Evolutionary conservation across 1,140 invertebrate species (phyloP), one percentile per base, ranked within the genome.

Genomic region (Dendroctonus valens): DNA sequence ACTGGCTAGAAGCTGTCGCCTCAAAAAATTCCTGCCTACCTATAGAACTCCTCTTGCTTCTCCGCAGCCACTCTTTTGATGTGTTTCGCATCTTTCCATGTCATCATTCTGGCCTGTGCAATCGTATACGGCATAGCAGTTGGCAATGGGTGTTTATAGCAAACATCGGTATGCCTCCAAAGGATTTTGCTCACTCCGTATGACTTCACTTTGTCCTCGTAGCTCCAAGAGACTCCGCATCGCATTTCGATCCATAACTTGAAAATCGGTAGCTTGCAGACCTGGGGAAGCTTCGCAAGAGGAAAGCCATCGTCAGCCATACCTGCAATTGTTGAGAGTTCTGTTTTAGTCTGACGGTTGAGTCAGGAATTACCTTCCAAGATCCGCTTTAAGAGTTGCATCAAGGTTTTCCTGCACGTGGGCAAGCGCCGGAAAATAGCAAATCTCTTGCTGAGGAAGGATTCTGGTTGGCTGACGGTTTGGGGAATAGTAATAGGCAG

Each of bases 251-350:
- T 69, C 76, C 76, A 78, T 8, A 75, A 44, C 55, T 71, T 69
- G 42, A 78, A 77, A 55, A 73, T 72, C 7, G 76, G 76, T 44
- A 78, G 65, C 49, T 70, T 74, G 46, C 75, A 64, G 5, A 70
- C 59, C 15, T 74, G 71, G 9, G 76, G 76, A 14, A 78, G 64
- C 65, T 75, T 75, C 3, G 76, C 76, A 39, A 78, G 58, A 9
- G 74, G 74, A 59, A 67, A 78, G 6, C 75, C 75, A 72, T 78
- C 76, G 59, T 71, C 65, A 40, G 71, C 75, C 64, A 78, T 50
- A 50, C 67, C 64, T 59, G 9, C 12, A 46, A 39, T 38, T 12
- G 39, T 59, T 3, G 11, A 39, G 2, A 26, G 26, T 26, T 26
- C 26, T 26, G 26, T 2, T 3, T 26, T 1, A 26, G 26, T 26